Percentiles rank a stretch among this genome's conserved stretches.
Evolutionary conservation across 1,140 invertebrate species (phyloP).

Genomic region (Aphelinus certus): DNA sequence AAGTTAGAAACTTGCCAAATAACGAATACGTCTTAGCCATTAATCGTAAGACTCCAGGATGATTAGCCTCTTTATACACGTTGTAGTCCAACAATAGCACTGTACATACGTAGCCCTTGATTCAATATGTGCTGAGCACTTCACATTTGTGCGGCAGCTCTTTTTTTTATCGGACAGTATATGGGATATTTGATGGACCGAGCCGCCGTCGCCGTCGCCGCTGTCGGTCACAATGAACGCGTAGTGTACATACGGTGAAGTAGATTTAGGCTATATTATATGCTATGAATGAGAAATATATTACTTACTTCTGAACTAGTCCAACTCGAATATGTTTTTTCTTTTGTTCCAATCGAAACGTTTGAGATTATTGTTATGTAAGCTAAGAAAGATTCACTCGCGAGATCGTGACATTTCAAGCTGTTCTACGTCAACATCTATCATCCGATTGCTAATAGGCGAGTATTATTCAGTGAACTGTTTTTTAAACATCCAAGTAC

Average conservation of each 20-base stretch:
- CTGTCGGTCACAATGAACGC: constrained; percentile 50
- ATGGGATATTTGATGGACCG: constrained; percentile 46
- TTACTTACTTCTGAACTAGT: too few relatives aligned
- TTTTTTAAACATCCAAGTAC: too few relatives aligned
- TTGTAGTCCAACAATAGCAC: constrained; percentile 58
- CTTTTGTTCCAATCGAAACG: constrained; percentile 25
- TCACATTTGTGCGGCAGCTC: constrained; percentile 54
- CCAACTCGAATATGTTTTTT: constrained; percentile 30
- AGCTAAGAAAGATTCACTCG: too few relatives aligned
- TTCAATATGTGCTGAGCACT: constrained; percentile 63
- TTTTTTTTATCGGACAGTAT: constrained; percentile 50
- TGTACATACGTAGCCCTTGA: constrained; percentile 61
- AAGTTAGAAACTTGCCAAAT: constrained; percentile 19
- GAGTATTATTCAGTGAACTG: too few relatives aligned
- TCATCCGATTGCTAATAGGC: too few relatives aligned
- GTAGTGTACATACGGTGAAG: constrained; percentile 59
- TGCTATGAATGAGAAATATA: constrained; percentile 33
- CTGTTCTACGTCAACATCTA: too few relatives aligned
- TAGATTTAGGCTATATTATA: constrained; percentile 45
- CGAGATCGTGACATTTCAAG: too few relatives aligned
- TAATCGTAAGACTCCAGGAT: constrained; percentile 28
- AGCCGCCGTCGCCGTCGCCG: not conserved
- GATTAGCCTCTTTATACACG: constrained; percentile 51
- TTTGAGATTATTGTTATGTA: too few relatives aligned
- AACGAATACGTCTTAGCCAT: constrained; percentile 22